Evolutionary conservation across 2,797 vertebrate genomes (phyloP).

Genomic region (Eulemur albifrons): DNA sequence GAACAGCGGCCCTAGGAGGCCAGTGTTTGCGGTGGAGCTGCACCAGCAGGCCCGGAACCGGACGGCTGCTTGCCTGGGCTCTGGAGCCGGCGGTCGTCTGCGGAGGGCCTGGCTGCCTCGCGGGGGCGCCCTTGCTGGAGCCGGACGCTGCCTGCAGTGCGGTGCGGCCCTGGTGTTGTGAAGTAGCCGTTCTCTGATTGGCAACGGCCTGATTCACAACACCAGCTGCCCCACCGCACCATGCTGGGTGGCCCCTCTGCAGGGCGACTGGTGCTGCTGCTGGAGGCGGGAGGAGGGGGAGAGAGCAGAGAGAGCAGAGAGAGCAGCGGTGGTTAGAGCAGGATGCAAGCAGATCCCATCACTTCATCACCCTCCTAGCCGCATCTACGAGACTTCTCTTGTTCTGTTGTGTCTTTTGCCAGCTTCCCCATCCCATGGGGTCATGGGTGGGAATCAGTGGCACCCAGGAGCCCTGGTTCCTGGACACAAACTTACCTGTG

Average conservation of each 20-base stretch:
- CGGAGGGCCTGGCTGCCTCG: fast-evolving
- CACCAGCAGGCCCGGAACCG: background rate
- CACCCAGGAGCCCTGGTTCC: background rate
- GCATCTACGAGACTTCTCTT: fast-evolving
- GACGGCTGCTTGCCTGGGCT: background rate
- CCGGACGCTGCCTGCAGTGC: constrained; percentile 78
- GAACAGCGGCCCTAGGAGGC: background rate
- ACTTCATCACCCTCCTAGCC: background rate
- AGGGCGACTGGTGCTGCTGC: background rate
- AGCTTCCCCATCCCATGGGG: background rate
- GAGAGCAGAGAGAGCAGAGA: background rate
- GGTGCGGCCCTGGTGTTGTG: constrained; percentile 98
- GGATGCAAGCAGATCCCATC: background rate
- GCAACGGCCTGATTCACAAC: constrained; percentile 99
- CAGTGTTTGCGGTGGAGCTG: background rate
- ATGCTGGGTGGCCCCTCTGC: background rate
- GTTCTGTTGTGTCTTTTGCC: background rate
- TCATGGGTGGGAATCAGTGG: background rate
- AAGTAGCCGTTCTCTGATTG: constrained; percentile 95
- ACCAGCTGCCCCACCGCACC: constrained; percentile 97
- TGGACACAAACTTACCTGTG: background rate
- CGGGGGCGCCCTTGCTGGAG: background rate
- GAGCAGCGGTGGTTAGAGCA: background rate
- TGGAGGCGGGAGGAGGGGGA: background rate
- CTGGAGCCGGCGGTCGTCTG: background rate